Evolutionary conservation across 2,888 invertebrate species (phyloP), one percentile per base, ranked within the genome.

Genomic region (Auanema freiburgensis): DNA sequence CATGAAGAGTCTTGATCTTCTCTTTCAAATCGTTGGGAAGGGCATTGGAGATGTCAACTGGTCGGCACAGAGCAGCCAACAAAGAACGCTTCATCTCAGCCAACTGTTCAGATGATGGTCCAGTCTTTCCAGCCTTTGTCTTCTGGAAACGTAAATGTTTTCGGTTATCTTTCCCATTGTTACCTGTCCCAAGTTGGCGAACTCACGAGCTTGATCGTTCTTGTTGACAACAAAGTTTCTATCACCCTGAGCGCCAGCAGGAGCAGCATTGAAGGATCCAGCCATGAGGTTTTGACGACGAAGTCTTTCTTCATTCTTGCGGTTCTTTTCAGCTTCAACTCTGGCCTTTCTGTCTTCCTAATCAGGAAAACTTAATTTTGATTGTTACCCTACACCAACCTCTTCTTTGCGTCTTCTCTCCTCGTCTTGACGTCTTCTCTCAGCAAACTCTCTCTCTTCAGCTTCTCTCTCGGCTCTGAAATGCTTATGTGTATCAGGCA

Each of bases 261-360:
- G 71, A 63, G 76, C 80, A 46, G 72, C 76, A n/a, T n/a, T n/a
- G 72, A 81, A 81, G 18, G 78, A 74, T 33, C 80, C 81, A n/a
- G n/a, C n/a, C n/a, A n/a, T n/a, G n/a, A n/a, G n/a, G n/a, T n/a
- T n/a, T n/a, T n/a, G n/a, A n/a, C 81, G 79, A 51, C 80, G 79
- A 21, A 58, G 53, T 69, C 81, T 80, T 58, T 85, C 85, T 57
- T 84, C 84, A 67, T 83, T 83, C 66, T 84, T 83, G 68, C 85
- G 67, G 46, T 50, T 55, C 69, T 80, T 80, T 54, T 81, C 80
- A 16, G 74, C 81, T 55, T 81, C 81, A 54, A 72, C 50, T 23
- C 70, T 61, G 55, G 58, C 60, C 62, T 74, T 74, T 52, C 74
- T 69, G 12, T 72, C 79, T 57, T 80, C 81, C 71, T 78, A 21